phyloP scores from a whole-genome alignment of 2,797 vertebrate species.

The Poecilia wingei region DNA sequence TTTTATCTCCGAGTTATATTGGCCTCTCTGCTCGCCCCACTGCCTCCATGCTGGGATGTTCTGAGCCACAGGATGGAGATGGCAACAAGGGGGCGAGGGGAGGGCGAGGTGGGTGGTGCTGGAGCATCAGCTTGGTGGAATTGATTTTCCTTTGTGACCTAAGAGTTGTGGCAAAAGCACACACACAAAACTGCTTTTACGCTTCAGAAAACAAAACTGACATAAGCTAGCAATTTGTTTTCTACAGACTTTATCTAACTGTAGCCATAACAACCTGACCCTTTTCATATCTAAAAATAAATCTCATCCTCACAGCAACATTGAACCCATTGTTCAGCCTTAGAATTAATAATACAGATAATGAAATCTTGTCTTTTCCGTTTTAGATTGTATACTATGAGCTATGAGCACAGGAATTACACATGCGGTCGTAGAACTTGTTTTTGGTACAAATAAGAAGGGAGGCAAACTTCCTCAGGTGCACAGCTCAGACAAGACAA shows the following conservation, averaged over 20 bases:
- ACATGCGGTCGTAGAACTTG: not conserved
- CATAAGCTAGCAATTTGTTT: not conserved
- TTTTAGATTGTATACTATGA: not conserved
- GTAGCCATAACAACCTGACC: not conserved
- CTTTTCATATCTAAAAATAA: not conserved
- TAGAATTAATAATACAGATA: not conserved
- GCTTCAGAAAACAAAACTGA: conserved; percentile 5
- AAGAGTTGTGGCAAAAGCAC: conserved; percentile 37
- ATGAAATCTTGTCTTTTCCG: not conserved
- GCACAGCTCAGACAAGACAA: conserved; percentile 50
- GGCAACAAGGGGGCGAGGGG: not conserved
- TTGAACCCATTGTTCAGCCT: not conserved
- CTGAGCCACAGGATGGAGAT: conserved; percentile 38
- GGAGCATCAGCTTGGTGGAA: conserved; percentile 71
- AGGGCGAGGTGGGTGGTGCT: conserved; percentile 41
- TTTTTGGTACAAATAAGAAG: not conserved
- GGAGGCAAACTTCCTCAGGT: conserved; percentile 47
- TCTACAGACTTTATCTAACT: not conserved
- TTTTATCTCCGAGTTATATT: conserved; percentile 76
- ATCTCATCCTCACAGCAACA: not conserved
- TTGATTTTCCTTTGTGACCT: conserved; percentile 68
- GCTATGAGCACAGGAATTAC: not conserved
- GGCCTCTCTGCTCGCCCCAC: conserved; percentile 65
- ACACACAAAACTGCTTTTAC: not conserved
- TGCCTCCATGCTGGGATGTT: conserved; percentile 59